Conservation (phyloP, 2,113 vertebrate genomes). For the Plectropomus leopardus region DNA sequence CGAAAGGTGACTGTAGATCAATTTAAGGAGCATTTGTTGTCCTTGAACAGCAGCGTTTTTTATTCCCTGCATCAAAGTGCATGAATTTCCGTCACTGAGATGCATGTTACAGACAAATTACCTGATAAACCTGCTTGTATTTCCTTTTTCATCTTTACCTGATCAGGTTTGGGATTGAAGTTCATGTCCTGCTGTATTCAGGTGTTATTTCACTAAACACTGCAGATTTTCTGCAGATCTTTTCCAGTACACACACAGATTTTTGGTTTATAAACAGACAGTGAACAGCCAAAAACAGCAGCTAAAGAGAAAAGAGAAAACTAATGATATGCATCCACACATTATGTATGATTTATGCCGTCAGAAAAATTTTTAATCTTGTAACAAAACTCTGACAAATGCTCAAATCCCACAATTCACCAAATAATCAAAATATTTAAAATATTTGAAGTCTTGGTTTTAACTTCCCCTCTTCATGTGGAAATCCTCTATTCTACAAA, state of each 20-base stretch:
- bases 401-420: neutral
- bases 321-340: too few species aligned
- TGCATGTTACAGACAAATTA: neutral
- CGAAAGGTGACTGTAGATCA: slow-evolving; percentile 32
- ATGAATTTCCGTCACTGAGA: neutral
- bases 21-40: neutral
- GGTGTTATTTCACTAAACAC: neutral
- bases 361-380: too few species aligned
- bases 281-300: neutral
- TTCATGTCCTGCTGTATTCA: neutral
- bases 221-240: too few species aligned
- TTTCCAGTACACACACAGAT: too few species aligned
- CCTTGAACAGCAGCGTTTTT: neutral
- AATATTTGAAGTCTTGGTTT: too few species aligned
- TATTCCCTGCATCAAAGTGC: slow-evolving; percentile 10
- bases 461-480: too few species aligned
- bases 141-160: neutral
- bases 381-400: too few species aligned
- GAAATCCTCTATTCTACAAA: too few species aligned
- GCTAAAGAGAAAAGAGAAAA: neutral
- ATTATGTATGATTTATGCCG: neutral
- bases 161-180: neutral
- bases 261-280: neutral
- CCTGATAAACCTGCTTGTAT: neutral
- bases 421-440: neutral